phyloP scores from a whole-genome alignment of 2,113 vertebrate genomes.

The Gobius niger region DNA sequence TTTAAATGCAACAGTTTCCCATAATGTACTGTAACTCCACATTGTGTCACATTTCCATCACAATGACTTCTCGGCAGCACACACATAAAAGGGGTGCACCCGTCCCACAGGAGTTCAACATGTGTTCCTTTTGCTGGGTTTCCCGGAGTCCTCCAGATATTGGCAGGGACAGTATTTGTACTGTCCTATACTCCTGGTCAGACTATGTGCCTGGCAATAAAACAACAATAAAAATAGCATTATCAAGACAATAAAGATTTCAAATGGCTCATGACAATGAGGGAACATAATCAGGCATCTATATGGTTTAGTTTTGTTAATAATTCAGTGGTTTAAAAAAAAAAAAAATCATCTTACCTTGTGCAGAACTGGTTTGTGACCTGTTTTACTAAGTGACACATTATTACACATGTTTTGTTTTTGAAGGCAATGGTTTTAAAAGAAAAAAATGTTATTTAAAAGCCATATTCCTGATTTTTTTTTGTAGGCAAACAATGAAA shows the following conservation, averaged over 20 bases:
- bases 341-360: slow-evolving; percentile 13
- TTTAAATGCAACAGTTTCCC: not conserved
- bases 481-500: too few species aligned
- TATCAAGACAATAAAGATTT: slow-evolving; percentile 1
- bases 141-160: slow-evolving; percentile 9
- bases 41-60: not conserved
- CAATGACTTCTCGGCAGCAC: not conserved
- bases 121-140: not conserved
- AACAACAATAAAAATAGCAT: slow-evolving; percentile 18
- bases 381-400: not conserved
- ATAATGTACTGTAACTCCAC: not conserved
- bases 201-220: slow-evolving; percentile 38
- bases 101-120: slow-evolving; percentile 14
- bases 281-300: not conserved
- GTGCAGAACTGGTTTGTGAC: not conserved
- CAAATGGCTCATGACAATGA: not conserved
- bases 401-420: not conserved
- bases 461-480: too few species aligned
- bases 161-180: not conserved
- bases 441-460: not conserved
- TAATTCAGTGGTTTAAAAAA: not conserved
- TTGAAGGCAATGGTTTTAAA: not conserved
- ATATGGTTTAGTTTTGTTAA: not conserved
- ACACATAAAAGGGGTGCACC: not conserved
- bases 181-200: slow-evolving; percentile 5